phyloP scores from a whole-genome alignment of 30 jellyfish, hydroid and myxozoan genomes.

The Sanderia malayensis region DNA sequence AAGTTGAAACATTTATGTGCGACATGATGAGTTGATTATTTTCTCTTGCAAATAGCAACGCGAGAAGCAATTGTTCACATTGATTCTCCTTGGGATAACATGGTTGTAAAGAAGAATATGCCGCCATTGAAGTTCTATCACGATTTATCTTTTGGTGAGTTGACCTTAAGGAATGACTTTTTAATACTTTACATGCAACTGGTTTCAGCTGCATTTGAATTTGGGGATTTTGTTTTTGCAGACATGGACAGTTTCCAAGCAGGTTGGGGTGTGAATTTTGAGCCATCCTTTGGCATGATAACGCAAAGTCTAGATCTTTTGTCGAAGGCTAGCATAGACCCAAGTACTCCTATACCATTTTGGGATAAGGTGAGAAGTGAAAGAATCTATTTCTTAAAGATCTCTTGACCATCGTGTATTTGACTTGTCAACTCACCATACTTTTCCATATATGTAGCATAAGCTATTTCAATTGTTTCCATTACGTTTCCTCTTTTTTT shows the following conservation, averaged over 20 bases:
- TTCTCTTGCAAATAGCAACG: not conserved
- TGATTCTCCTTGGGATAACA: conserved; percentile 76
- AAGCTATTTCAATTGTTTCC: no score
- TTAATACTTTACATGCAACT: no score
- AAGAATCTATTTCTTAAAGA: no score
- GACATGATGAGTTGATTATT: no score
- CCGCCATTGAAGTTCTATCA: conserved; percentile 84
- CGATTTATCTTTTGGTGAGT: conserved; percentile 76
- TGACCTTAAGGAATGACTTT: no score
- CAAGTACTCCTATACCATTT: conserved; percentile 92
- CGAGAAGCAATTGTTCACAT: conserved; percentile 36
- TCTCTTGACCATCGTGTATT: no score
- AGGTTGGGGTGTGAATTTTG: conserved; percentile 92
- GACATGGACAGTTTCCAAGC: conserved; percentile 74
- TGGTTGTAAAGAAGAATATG: conserved; percentile 73
- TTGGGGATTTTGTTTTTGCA: no score
- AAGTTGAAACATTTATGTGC: no score
- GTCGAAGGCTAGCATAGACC: conserved; percentile 82
- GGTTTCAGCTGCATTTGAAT: no score
- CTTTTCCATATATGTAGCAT: no score
- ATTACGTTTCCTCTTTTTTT: no score
- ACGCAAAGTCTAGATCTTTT: conserved; percentile 83
- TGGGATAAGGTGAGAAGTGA: conserved; percentile 99
- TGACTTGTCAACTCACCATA: no score
- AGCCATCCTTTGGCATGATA: conserved; percentile 78